Percentiles rank a stretch among this genome's conserved stretches.
Conservation (phyloP, 2,888 invertebrate species). For the Erebia aethiops region DNA sequence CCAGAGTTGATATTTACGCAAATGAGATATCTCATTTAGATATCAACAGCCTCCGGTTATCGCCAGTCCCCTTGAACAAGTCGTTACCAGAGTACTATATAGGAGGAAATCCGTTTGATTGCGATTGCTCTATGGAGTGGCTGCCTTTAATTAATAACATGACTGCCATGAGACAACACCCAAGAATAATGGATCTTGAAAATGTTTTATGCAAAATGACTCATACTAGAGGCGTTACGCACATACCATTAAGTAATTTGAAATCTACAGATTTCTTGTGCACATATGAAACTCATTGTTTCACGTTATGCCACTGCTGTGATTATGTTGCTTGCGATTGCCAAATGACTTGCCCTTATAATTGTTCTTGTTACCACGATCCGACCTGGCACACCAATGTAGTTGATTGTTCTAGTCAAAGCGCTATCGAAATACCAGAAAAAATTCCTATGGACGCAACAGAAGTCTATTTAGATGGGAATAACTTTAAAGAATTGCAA, state of each 20-base stretch:
- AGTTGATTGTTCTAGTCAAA: conserved; percentile 93
- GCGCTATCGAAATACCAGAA: conserved; percentile 89
- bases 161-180: conserved; percentile 91
- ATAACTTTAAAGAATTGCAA: conserved; percentile 91
- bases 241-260: conserved; percentile 88
- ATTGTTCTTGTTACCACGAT: conserved; percentile 97
- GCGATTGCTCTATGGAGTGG: conserved; percentile 98
- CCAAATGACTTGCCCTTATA: conserved; percentile 97
- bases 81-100: conserved; percentile 94
- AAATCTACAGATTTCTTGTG: conserved; percentile 94
- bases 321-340: conserved; percentile 98
- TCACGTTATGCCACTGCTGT: conserved; percentile 96
- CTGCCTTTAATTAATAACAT: conserved; percentile 94
- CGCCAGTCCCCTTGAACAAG: conserved; percentile 88
- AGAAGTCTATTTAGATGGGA: conserved; percentile 95
- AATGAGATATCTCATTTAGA: conserved; percentile 93
- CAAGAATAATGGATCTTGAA: conserved; percentile 93
- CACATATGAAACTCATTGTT: conserved; percentile 95
- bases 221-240: conserved; percentile 90
- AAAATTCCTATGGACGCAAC: conserved; percentile 97
- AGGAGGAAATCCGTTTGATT: conserved; percentile 96
- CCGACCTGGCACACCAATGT: conserved; percentile 96
- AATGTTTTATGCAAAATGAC: conserved; percentile 94
- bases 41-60: conserved; percentile 90
- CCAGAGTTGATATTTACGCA: conserved; percentile 94